Evolutionary conservation across 1,140 invertebrate species (phyloP), one percentile per base, ranked within the genome.

Genomic region (Calycopis cecrops): DNA sequence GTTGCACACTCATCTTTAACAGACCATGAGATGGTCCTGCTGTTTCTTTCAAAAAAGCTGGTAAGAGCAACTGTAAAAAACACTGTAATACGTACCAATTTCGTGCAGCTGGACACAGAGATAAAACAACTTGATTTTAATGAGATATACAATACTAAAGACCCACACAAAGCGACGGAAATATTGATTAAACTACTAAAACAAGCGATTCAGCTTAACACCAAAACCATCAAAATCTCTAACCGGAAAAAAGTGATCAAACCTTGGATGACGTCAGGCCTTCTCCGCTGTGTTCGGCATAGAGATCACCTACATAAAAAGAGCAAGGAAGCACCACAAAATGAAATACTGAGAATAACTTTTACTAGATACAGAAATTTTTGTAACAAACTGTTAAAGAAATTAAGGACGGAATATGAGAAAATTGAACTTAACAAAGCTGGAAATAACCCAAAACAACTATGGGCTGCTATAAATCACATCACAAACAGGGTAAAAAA

Each of bases 381-480:
- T n/a, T 57, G 55, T 18, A 57, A 54, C 34, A 50, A 35, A 9
- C 4, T 62, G 4, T n/a, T 62, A 33, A 54, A 57, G 51, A 51
- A 55, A 34, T 6, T 57, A 16, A 62, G 57, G 49, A 35, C 0
- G 10, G 21, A 54, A 9, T 47, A 54, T 47, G 55, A 62, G 9
- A 61, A 50, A 12, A 49, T 17, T 0, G 42, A 56, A 49, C 16
- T 60, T 8, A 40, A 35, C 1, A 38, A 38, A 38, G 35, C 35
- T 4, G 35, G 35, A 4, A 38, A 38, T 9, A 38, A 38, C 35
- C 35, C 35, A 4, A 38, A 38, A 38, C 12, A n/a, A 9, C 10
- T 38, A 7, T 9, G 35, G 35, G 10, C 35, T 4, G 35, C 35
- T 38, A 38, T 38, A 10, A 38, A 11, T 38, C 10, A 38, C 10